Percentiles rank a stretch among this genome's conserved stretches.
These are phyloP conservation scores for Drosophila neonasuta DNA, from an alignment of 2,888 invertebrate species.

Conservation along the genomic window DNA sequence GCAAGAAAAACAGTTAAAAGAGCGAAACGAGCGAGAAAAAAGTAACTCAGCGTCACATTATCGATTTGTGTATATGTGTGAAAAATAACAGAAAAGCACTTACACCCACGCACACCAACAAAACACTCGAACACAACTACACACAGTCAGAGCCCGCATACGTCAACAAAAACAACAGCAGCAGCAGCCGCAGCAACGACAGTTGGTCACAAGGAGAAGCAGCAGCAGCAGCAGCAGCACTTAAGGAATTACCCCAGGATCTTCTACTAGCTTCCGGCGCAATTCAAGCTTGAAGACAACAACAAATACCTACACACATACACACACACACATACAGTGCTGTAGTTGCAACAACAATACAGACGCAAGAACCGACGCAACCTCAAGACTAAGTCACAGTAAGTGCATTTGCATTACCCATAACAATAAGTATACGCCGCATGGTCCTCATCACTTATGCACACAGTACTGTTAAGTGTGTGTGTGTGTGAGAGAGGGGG, in stretches of 20 bases:
- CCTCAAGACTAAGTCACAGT: slow-evolving; percentile 52
- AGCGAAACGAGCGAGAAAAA: slow-evolving; percentile 37
- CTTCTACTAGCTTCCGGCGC: slow-evolving; percentile 40
- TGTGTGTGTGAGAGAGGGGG: neutral
- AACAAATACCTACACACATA: slow-evolving; percentile 3
- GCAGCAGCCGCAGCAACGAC: slow-evolving; percentile 10
- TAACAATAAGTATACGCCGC: slow-evolving; percentile 60
- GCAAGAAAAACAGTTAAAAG: slow-evolving; percentile 1
- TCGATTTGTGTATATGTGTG: slow-evolving; percentile 77
- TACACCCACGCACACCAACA: slow-evolving; percentile 44
- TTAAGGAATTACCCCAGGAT: slow-evolving; percentile 56
- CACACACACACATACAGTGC: slow-evolving; percentile 8
- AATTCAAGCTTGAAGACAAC: slow-evolving; percentile 19
- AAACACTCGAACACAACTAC: slow-evolving; percentile 10
- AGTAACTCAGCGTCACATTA: slow-evolving; percentile 53
- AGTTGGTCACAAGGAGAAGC: slow-evolving; percentile 43
- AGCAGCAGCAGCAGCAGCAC: slow-evolving; percentile 31
- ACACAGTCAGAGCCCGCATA: slow-evolving; percentile 34
- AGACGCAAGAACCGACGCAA: slow-evolving; percentile 37
- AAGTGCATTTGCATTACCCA: slow-evolving; percentile 63
- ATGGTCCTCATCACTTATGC: slow-evolving; percentile 33
- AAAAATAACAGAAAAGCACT: slow-evolving; percentile 69
- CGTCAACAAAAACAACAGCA: slow-evolving; percentile 53
- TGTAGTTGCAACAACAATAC: slow-evolving; percentile 24
- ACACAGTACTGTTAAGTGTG: neutral